Conservation (phyloP, 64 coral and sea anemone genomes). For the Astreopora myriophthalma region DNA sequence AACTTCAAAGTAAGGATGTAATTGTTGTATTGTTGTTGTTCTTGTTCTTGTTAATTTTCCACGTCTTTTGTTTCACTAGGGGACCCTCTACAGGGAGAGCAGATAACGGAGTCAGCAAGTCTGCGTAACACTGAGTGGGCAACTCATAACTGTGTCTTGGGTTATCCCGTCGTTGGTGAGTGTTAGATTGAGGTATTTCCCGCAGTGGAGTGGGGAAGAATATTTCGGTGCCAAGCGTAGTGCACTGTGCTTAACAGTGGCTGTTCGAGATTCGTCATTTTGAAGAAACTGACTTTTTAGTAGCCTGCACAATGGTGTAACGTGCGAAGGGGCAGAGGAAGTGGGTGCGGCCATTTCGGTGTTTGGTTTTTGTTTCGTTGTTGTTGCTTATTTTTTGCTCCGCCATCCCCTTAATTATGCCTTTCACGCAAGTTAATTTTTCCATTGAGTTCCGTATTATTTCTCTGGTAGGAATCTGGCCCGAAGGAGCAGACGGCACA, state of each 20-base stretch:
- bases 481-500: slow-evolving; percentile 73
- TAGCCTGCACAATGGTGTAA: too few relatives aligned
- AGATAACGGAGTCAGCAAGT: slow-evolving; percentile 64
- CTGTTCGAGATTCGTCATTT: too few relatives aligned
- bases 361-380: too few relatives aligned
- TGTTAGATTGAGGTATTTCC: not conserved
- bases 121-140: slow-evolving; percentile 90
- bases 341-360: too few relatives aligned
- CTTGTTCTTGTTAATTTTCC: not conserved
- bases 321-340: too few relatives aligned
- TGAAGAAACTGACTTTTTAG: too few relatives aligned
- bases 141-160: slow-evolving; percentile 83
- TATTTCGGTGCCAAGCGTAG: too few relatives aligned
- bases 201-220: too few relatives aligned
- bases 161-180: slow-evolving; percentile 80
- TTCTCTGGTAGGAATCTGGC: slow-evolving; percentile 75
- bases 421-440: too few relatives aligned
- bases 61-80: slow-evolving; percentile 5
- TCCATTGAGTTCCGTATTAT: not conserved
- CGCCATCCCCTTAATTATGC: too few relatives aligned
- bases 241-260: too few relatives aligned
- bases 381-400: too few relatives aligned
- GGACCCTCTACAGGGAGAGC: slow-evolving; percentile 68
- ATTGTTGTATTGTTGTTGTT: not conserved
- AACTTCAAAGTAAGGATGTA: not conserved